Evolutionary conservation across 2,888 invertebrate genomes (phyloP), one percentile per base, ranked within the genome.

Genomic region (Meiosimyza decipiens): DNA sequence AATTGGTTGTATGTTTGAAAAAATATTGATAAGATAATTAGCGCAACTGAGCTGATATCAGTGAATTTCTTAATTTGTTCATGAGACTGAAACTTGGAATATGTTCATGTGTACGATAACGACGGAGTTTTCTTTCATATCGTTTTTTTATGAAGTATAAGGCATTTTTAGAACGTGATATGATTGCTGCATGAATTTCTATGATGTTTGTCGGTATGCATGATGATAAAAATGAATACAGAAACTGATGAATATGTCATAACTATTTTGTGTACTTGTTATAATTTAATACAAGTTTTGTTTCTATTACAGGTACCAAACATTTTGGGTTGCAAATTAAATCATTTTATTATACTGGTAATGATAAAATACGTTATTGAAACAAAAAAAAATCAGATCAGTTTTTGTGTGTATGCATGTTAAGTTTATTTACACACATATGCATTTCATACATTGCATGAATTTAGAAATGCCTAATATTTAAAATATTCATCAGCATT

Each of bases 11-110:
- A 65, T 65, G 64, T 71, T 64, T 12, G 22, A 22, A 51, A 65
- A 59, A 59, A 59, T 51, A 55, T 71, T 64, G 71, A 71, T 71
- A 71, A 71, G 71, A 71, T 65, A 71, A 71, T 18, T 28, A 55
- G 15, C 22, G 15, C 7, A 50, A 18, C 13, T 55, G 6, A 9
- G 40, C 16, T 57, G 55, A 57, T 55, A 49, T 47, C 22, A 47
- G 16, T 67, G 16, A 57, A 47, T 59, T 59, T 50, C 49, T 68
- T 49, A 47, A 57, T 68, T 68, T 65, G n/a, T 33, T 66, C 11
- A 50, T 51, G 52, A 9, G 15, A 51, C 51, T 16, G 40, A 40
- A 40, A 52, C 51, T 52, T 18, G 13, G 59, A 40, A 40, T 40
- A 9, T 40, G 40, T 40, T 40, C 40, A 40, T 40, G 40, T 40